phyloP scores from a whole-genome alignment of 1,140 invertebrate genomes.

The Bicyclus anynana region DNA sequence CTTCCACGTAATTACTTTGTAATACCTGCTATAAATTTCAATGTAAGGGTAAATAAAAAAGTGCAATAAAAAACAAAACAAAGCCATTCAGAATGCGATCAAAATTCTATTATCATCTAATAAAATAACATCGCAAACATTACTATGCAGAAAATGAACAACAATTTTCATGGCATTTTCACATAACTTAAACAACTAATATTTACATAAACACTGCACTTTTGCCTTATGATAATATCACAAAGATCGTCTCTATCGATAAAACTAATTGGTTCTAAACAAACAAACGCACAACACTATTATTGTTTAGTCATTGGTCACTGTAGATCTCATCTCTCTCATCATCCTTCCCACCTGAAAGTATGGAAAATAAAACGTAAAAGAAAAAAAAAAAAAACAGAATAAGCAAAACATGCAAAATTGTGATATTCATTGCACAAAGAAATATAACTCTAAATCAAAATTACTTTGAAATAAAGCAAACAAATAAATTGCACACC shows the following conservation, averaged over 20 bases:
- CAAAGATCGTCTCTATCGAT: conserved; percentile 71
- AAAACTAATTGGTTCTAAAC: conserved; percentile 44
- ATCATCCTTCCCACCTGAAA: conserved; percentile 72
- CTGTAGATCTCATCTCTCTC: conserved; percentile 63
- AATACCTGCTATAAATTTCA: no score
- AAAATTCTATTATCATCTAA: conserved; percentile 33
- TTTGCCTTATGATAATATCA: conserved; percentile 70
- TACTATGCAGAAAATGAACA: conserved; percentile 50
- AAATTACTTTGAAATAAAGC: background rate
- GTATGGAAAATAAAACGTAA: conserved; percentile 64
- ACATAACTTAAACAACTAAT: conserved; percentile 59
- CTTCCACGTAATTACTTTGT: no score
- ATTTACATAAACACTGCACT: conserved; percentile 63
- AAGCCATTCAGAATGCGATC: conserved; percentile 27
- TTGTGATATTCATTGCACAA: conserved; percentile 7
- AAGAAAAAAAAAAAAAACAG: conserved; percentile 41
- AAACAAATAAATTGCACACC: background rate
- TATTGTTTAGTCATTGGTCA: conserved; percentile 57
- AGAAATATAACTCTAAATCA: conserved; percentile 10
- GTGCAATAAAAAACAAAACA: conserved; percentile 2
- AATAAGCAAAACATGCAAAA: conserved; percentile 39
- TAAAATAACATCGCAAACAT: conserved; percentile 44
- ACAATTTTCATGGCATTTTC: conserved; percentile 53
- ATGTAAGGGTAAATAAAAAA: background rate
- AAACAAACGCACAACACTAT: conserved; percentile 48